phyloP scores from a whole-genome alignment of 2,888 invertebrate genomes.

The Harpalus rubripes region DNA sequence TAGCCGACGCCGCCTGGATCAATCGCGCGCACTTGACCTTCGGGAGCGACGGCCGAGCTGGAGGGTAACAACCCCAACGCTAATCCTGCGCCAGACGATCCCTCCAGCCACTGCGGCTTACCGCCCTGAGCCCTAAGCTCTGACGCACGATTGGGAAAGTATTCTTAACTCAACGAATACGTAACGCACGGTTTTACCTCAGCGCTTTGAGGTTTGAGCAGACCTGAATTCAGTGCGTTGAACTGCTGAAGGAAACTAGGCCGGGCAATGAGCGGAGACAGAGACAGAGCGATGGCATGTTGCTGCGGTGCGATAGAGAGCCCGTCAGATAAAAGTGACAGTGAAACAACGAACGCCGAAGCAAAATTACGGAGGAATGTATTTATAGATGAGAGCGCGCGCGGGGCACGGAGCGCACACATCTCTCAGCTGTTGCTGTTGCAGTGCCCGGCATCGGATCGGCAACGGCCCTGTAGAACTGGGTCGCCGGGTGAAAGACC shows the following conservation, averaged over 20 bases:
- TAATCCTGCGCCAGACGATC: constrained; percentile 12
- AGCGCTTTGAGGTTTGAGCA: constrained; percentile 49
- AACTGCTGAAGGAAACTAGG: constrained; percentile 64
- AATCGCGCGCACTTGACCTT: constrained; percentile 77
- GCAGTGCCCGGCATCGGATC: constrained; percentile 41
- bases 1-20: constrained; percentile 69
- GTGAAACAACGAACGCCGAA: constrained; percentile 69
- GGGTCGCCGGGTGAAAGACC: constrained; percentile 64
- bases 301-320: constrained; percentile 32
- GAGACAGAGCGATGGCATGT: constrained; percentile 2
- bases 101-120: neutral
- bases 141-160: constrained; percentile 52
- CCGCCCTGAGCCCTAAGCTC: neutral
- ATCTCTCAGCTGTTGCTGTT: constrained; percentile 59
- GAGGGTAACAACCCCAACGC: constrained; percentile 60
- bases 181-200: constrained; percentile 62
- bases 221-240: constrained; percentile 64
- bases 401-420: constrained; percentile 27
- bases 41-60: constrained; percentile 66
- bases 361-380: constrained; percentile 65
- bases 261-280: constrained; percentile 51
- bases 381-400: constrained; percentile 60
- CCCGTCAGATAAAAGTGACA: constrained; percentile 70
- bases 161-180: constrained; percentile 23
- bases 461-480: constrained; percentile 46